Conservation (phyloP, 1,140 invertebrate species). For the Philaenus spumarius region DNA sequence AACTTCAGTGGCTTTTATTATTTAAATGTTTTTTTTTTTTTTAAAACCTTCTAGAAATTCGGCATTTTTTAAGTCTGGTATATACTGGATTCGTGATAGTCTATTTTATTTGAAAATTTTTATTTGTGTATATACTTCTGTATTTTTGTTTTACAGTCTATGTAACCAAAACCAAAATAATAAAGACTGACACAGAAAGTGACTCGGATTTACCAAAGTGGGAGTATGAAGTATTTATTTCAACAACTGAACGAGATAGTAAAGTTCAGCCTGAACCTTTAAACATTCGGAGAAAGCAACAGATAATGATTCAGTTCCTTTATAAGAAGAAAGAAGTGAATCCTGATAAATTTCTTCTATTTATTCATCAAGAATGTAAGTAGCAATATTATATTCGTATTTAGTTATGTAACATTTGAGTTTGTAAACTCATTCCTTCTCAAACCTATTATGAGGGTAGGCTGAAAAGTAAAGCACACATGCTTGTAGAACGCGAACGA, state of each 20-base stretch:
- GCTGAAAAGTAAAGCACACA: too few relatives aligned
- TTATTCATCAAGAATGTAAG: constrained; percentile 76
- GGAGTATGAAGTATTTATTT: constrained; percentile 46
- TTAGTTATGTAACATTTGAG: too few relatives aligned
- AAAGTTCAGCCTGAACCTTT: constrained; percentile 44
- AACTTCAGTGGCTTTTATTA: neutral
- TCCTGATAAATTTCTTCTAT: constrained; percentile 55
- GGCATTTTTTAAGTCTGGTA: neutral
- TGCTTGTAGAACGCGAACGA: too few relatives aligned
- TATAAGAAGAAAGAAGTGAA: constrained; percentile 57
- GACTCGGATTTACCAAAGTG: constrained; percentile 38
- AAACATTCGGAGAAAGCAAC: constrained; percentile 48
- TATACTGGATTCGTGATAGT: neutral
- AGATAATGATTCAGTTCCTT: constrained; percentile 71
- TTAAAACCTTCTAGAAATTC: neutral
- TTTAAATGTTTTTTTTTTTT: neutral
- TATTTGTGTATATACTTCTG: constrained; percentile 13
- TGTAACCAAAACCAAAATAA: constrained; percentile 14
- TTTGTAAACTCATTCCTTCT: too few relatives aligned
- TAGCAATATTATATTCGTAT: constrained; percentile 24
- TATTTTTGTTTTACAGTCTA: constrained; percentile 22
- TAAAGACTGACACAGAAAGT: neutral
- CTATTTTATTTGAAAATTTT: constrained; percentile 13
- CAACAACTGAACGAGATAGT: constrained; percentile 48
- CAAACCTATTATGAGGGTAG: too few relatives aligned